Evolutionary conservation across 2,888 invertebrate genomes (phyloP).

Genomic region (Dascillus cervinus): DNA sequence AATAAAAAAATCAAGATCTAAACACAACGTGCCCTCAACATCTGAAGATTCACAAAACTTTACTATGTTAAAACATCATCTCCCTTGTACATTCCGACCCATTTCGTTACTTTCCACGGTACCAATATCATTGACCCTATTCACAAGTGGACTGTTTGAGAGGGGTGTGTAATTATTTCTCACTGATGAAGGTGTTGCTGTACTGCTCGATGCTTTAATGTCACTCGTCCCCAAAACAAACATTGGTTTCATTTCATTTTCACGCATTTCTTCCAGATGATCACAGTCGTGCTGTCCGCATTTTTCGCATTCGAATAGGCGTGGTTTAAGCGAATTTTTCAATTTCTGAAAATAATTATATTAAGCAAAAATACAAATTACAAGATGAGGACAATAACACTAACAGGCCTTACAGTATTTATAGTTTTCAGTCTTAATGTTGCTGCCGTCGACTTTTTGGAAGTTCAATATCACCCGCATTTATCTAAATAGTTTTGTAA

Average conservation of each 20-base stretch:
- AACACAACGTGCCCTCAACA: no score
- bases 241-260: constrained; percentile 24
- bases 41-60: no score
- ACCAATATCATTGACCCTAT: constrained; percentile 1
- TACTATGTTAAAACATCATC: no score
- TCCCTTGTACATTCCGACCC: no score
- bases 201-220: constrained; percentile 2
- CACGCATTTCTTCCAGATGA: constrained; percentile 42
- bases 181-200: constrained; percentile 8
- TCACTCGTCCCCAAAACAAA: constrained; percentile 8
- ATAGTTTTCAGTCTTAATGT: not conserved
- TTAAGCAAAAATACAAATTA: not conserved
- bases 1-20: no score
- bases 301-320: constrained; percentile 64
- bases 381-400: not conserved
- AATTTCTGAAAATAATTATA: constrained; percentile 56
- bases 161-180: constrained; percentile 5
- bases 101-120: no score
- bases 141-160: constrained; percentile 7
- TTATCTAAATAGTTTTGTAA: no score
- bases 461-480: no score
- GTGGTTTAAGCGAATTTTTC: constrained; percentile 64
- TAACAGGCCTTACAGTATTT: no score
- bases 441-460: no score
- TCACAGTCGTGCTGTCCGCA: constrained; percentile 76